phyloP scores from a whole-genome alignment of 1,140 invertebrate genomes.

The Eupeodes corollae region DNA sequence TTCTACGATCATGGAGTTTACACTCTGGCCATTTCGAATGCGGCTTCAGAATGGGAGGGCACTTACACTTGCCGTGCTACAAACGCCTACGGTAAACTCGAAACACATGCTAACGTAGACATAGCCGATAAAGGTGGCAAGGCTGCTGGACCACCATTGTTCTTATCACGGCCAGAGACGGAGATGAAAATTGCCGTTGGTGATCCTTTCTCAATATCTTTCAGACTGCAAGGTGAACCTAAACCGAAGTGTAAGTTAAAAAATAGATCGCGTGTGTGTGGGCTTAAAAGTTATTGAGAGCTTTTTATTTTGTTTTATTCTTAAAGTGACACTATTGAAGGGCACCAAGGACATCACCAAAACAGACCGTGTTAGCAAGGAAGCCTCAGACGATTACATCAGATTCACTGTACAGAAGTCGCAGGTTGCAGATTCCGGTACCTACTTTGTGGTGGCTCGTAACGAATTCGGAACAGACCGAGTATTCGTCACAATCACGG shows the following conservation, averaged over 20 bases:
- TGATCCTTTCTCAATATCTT: conserved; percentile 69
- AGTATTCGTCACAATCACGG: conserved; percentile 71
- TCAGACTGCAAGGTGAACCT: conserved; percentile 65
- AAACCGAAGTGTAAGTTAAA: conserved; percentile 61
- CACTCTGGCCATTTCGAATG: conserved; percentile 59
- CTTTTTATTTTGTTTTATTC: conserved; percentile 2
- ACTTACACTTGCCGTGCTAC: conserved; percentile 75
- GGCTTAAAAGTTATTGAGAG: not conserved
- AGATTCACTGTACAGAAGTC: conserved; percentile 80
- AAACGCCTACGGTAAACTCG: conserved; percentile 65
- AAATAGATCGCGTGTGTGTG: no score
- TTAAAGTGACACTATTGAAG: conserved; percentile 73
- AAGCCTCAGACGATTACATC: conserved; percentile 71
- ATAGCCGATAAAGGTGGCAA: conserved; percentile 49
- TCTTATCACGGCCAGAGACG: conserved; percentile 63
- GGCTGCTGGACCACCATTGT: conserved; percentile 62
- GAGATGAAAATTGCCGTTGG: conserved; percentile 59
- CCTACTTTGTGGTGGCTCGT: conserved; percentile 85
- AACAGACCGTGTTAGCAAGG: conserved; percentile 62
- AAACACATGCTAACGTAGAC: conserved; percentile 55
- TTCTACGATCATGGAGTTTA: conserved; percentile 75
- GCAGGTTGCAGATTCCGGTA: conserved; percentile 75
- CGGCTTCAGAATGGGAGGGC: conserved; percentile 72
- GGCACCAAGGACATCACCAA: conserved; percentile 71
- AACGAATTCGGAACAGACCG: conserved; percentile 81